These are phyloP conservation scores for Turdus rufiventris DNA, from an alignment of 2,113 vertebrate species.

Conservation along the genomic window DNA sequence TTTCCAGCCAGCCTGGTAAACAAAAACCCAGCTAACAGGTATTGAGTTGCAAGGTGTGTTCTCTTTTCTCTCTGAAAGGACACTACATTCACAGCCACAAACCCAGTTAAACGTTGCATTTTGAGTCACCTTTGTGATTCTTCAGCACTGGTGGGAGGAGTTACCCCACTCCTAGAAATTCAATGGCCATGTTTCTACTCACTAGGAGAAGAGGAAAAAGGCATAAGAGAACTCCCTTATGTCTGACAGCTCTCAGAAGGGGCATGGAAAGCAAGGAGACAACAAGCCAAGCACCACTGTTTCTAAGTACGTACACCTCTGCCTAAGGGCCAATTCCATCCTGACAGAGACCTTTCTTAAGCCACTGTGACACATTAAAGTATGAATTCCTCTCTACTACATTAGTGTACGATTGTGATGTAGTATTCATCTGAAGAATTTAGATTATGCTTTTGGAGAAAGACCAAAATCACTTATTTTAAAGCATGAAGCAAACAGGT, in stretches of 20 bases:
- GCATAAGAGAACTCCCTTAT: rapidly evolving
- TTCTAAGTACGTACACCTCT: neutral
- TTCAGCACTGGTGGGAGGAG: neutral
- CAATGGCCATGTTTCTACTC: neutral
- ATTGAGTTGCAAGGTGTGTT: neutral
- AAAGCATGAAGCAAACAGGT: neutral
- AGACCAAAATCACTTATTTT: neutral
- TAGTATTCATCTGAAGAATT: neutral
- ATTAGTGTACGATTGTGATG: neutral
- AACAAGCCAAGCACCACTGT: neutral
- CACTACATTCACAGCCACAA: neutral
- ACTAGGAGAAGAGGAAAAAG: neutral
- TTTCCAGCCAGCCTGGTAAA: neutral
- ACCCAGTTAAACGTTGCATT: neutral
- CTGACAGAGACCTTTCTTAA: neutral
- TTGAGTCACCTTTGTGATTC: neutral
- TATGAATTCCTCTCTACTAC: neutral
- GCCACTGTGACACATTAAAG: neutral
- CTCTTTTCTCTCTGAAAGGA: neutral
- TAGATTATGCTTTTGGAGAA: neutral
- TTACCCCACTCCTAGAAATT: rapidly evolving
- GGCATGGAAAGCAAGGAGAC: neutral
- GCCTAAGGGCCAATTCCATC: neutral
- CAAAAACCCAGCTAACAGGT: neutral
- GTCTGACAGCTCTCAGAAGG: neutral